Evolutionary conservation across 37 sponge, comb jelly and placozoan species (phyloP), one percentile per base, ranked within the genome.

Genomic region (Amphimedon queenslandica): DNA sequence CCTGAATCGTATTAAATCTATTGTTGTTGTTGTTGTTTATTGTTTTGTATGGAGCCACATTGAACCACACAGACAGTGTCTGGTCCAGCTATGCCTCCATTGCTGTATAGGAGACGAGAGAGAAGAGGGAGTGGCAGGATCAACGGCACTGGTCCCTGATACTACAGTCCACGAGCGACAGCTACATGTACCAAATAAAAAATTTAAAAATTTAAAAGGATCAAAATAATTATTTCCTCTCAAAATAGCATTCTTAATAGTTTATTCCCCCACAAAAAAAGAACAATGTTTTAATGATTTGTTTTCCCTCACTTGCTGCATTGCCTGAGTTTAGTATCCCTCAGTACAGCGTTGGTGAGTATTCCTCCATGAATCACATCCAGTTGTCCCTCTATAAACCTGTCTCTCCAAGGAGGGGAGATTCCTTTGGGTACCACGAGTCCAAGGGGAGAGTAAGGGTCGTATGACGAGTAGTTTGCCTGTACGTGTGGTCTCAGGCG

Each of bases 371-470:
- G 85, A 5, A 85, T 23, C 0, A 85, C 51, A 25, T 85, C 85
- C 47, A 40, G 69, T 47, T 85, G 85, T 18, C 79, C 85, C 23
- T 85, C 85, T 2, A 74, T 39, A 58, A 85, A 85, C 69, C 73
- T 66, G 55, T 85, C 85, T 74, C 70, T 85, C 85, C 85, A 85
- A 10, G 85, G 85, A 13, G 85, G 85, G 24, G 69, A 56, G 36
- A 85, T 29, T 20, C 80, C 85, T 33, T 39, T 55, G 58, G 85
- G 85, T 29, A 85, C 80, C 55, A 79, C 80, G 24, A 85, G 85
- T 5, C 74, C 73, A 58, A 85, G 80, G 29, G 85, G 85, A 47
- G 85, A 85, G 75, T 74, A 85, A 47, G 85, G 85, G 40, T 85
- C 79, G n/a, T 40, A 56, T 35, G 80, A 78, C 51, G 29, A 27